phyloP scores from a whole-genome alignment of 2,888 invertebrate genomes.

The Nasonovia ribisnigri region DNA sequence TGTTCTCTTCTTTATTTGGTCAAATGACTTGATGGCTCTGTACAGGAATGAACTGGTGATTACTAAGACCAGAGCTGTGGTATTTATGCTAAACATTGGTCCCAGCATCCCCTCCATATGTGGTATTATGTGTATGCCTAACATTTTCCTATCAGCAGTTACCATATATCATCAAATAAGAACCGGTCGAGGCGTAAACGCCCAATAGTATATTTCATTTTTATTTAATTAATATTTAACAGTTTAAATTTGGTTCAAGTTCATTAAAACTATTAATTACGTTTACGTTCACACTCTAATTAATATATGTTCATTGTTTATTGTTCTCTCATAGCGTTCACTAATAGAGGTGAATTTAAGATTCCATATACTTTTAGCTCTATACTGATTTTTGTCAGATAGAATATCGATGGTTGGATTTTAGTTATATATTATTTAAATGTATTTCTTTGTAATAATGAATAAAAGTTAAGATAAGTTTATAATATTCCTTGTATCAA shows the following conservation, averaged over 20 bases:
- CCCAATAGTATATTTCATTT: neutral
- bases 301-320: neutral
- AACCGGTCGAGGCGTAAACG: neutral
- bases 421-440: neutral
- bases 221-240: neutral
- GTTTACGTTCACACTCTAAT: neutral
- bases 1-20: neutral
- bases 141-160: neutral
- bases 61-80: neutral
- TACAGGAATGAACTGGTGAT: neutral
- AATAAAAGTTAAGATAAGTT: too few relatives aligned
- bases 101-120: neutral
- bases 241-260: neutral
- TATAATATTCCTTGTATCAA: neutral
- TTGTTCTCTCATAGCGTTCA: neutral
- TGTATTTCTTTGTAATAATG: neutral
- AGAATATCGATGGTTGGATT: neutral
- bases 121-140: neutral
- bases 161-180: rapidly evolving
- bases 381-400: neutral
- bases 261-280: neutral
- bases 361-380: neutral
- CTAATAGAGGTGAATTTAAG: neutral
- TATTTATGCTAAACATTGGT: neutral
- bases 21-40: neutral